Evolutionary conservation across 2,888 invertebrate species (phyloP).

Genomic region (Acronicta alni): DNA sequence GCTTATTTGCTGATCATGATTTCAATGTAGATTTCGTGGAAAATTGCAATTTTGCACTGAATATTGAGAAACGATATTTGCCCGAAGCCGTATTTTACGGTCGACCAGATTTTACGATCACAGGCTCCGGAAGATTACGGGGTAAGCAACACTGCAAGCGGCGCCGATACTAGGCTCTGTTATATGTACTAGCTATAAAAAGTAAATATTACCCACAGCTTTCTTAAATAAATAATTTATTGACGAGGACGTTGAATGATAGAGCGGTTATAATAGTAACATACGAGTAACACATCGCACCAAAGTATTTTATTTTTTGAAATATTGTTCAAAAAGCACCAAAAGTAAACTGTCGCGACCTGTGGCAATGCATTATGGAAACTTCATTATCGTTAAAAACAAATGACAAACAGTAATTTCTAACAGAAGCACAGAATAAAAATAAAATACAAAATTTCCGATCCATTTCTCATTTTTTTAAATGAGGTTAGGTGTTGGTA

Average conservation of each 20-base stretch:
- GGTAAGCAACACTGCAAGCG: conserved; percentile 26
- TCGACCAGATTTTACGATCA: conserved; percentile 29
- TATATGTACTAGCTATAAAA: not conserved
- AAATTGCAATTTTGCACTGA: conserved; percentile 40
- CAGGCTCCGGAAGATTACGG: conserved; percentile 24
- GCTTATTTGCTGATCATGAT: conserved; percentile 4
- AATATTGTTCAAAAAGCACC: too few relatives aligned
- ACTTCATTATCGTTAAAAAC: too few relatives aligned
- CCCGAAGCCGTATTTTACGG: conserved; percentile 33
- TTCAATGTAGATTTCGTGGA: conserved; percentile 12
- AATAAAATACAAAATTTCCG: too few relatives aligned
- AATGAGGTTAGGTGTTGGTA: too few relatives aligned
- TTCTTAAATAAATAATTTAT: not conserved
- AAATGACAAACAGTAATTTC: too few relatives aligned
- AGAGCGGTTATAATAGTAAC: not conserved
- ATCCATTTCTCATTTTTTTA: too few relatives aligned
- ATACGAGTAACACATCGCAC: too few relatives aligned
- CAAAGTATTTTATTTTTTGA: too few relatives aligned
- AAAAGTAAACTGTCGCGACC: too few relatives aligned
- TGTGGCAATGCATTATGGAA: too few relatives aligned
- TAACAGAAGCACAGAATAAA: too few relatives aligned
- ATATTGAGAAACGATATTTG: conserved; percentile 27
- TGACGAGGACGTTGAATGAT: too few relatives aligned
- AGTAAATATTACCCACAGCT: not conserved
- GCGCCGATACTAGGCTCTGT: conserved; percentile 2